Percentiles rank a stretch among this genome's conserved stretches.
Evolutionary conservation across 2,113 vertebrate species (phyloP).

Genomic region (Dicrurus megarhynchus): DNA sequence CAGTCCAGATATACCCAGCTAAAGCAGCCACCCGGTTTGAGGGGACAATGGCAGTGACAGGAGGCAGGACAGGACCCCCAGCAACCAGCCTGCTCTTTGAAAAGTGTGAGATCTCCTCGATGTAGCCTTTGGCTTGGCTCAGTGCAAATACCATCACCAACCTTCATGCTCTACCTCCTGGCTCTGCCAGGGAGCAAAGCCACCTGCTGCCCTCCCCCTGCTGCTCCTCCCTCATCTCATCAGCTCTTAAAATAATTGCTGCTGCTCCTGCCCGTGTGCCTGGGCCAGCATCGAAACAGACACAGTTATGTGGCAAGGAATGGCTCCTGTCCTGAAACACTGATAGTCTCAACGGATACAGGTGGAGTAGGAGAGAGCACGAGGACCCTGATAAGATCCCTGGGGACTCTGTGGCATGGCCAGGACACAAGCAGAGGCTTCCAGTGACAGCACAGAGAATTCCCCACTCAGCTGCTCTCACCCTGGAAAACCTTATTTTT

Average conservation of each 20-base stretch:
- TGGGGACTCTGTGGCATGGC: neutral
- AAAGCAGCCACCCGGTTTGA: neutral
- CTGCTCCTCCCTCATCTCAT: neutral
- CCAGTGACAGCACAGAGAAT: neutral
- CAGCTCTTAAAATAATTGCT: neutral
- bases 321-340: neutral
- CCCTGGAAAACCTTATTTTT: neutral
- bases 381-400: neutral
- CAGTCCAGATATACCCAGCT: too few relatives aligned
- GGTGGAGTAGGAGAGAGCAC: neutral
- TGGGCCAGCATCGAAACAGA: accelerated
- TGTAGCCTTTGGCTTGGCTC: accelerated
- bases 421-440: neutral
- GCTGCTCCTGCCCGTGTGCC: neutral
- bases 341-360: neutral
- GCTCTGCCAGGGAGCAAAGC: neutral
- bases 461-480: accelerated
- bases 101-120: neutral
- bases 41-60: neutral
- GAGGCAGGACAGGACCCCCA: neutral
- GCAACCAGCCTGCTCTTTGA: neutral
- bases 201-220: neutral
- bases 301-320: accelerated
- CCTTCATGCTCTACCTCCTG: accelerated
- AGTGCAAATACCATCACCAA: neutral